Percentiles rank a stretch among this genome's conserved stretches.
These are phyloP conservation scores for Plutomurus gul DNA, from an alignment of 1,140 invertebrate species.

Conservation along the genomic window DNA sequence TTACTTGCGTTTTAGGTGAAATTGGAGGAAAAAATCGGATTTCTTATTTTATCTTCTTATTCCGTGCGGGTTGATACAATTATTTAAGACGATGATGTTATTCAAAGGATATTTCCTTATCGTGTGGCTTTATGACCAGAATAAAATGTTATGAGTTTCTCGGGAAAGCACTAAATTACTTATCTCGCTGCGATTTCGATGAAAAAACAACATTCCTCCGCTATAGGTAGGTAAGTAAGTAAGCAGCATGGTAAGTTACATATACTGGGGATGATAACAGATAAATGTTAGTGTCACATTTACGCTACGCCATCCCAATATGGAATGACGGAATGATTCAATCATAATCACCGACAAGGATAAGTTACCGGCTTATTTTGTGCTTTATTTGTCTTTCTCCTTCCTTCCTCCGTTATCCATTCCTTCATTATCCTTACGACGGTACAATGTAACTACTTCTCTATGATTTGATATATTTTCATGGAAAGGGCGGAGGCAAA, in stretches of 20 bases:
- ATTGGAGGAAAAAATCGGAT: too few species aligned
- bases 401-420: slow-evolving; percentile 1
- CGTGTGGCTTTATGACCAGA: slow-evolving; percentile 15
- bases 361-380: slow-evolving; percentile 21
- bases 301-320: neutral
- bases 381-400: slow-evolving; percentile 28
- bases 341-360: slow-evolving; percentile 30
- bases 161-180: neutral
- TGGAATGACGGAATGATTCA: slow-evolving; percentile 28
- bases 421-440: neutral
- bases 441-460: neutral
- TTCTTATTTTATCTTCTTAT: too few species aligned
- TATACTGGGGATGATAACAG: neutral
- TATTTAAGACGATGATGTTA: neutral
- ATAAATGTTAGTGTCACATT: slow-evolving; percentile 17
- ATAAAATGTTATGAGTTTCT: slow-evolving; percentile 20
- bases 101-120: neutral
- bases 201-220: neutral
- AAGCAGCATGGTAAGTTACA: too few species aligned
- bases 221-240: too few species aligned
- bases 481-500: slow-evolving; percentile 12
- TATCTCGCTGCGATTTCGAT: slow-evolving; percentile 1
- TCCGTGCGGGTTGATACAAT: neutral
- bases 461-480: slow-evolving; percentile 5
- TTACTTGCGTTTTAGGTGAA: too few species aligned